Evolutionary conservation across 2,888 invertebrate species (phyloP), one percentile per base, ranked within the genome.

Genomic region (Caenorhabditis virilis): DNA sequence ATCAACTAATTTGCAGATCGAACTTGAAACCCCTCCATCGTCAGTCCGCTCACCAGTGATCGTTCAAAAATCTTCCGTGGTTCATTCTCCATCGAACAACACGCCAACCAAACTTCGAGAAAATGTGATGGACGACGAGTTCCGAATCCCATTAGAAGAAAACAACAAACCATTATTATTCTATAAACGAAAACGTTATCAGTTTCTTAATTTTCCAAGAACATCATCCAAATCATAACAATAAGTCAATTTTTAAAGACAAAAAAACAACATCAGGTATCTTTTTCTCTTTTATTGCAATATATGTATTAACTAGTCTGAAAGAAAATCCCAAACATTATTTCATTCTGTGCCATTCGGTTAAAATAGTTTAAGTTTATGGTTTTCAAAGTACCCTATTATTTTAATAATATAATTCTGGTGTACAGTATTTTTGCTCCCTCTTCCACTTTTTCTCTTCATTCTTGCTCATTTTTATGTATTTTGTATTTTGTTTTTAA

Each of bases 201-300:
- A 78, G 56, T 78, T 79, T 58, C 63, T 79, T 53, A 79, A 78
- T 67, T 79, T 79, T 53, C 79, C 79, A 33, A 64, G 78, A 51
- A 72, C 79, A 18, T 66, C 77, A 48, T 63, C 63, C 45, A 63
- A 63, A 63, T 63, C 63, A 49, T 63, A 54, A 50, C 49, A 43
- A 50, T 52, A n/a, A n/a, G n/a, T n/a, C n/a, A n/a, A n/a, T n/a
- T n/a, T n/a, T n/a, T n/a, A n/a, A n/a, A n/a, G n/a, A n/a, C n/a
- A n/a, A n/a, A n/a, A n/a, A n/a, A n/a, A n/a, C n/a, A n/a, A n/a
- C n/a, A n/a, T 30, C 13, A 6, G 30, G 30, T 30, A 9, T 30
- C 13, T 30, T 30, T 13, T 30, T 30, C 30, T 30, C 13, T 30
- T 30, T 30, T 30, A 30, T 30, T 6, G 6, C 13, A 13, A 30